Evolutionary conservation across 2,888 invertebrate genomes (phyloP).

Genomic region (Biston betularia): DNA sequence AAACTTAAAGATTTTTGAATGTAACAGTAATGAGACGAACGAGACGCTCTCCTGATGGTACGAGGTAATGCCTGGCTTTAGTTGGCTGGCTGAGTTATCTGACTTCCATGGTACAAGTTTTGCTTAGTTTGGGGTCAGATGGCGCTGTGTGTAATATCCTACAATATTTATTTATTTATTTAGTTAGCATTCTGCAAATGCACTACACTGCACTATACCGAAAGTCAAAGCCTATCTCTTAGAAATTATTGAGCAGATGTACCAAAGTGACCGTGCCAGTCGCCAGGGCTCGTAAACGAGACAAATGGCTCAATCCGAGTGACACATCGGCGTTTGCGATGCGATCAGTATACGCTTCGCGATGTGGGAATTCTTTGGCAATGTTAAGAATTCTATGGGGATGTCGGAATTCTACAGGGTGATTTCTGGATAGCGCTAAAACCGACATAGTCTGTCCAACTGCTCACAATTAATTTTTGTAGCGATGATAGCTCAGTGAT

Average conservation of each 20-base stretch:
- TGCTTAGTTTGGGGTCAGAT: too few relatives aligned
- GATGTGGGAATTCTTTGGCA: constrained; percentile 19
- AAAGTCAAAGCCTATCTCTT: constrained; percentile 33
- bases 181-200: constrained; percentile 5
- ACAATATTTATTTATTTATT: not conserved
- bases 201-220: constrained; percentile 14
- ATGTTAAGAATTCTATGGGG: constrained; percentile 14
- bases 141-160: too few relatives aligned
- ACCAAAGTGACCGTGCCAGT: constrained; percentile 37
- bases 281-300: constrained; percentile 61
- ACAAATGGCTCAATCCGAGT: constrained; percentile 63
- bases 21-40: too few relatives aligned
- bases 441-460: too few relatives aligned
- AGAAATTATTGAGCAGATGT: constrained; percentile 35
- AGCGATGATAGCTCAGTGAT: too few relatives aligned
- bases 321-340: constrained; percentile 50
- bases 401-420: not conserved
- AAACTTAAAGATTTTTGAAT: too few relatives aligned
- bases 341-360: constrained; percentile 26
- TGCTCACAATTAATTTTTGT: too few relatives aligned
- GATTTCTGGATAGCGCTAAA: not conserved
- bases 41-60: too few relatives aligned
- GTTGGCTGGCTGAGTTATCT: too few relatives aligned
- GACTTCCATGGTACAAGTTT: too few relatives aligned
- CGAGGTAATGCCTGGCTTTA: too few relatives aligned